These are phyloP conservation scores for Trichopoda pennipes DNA, from an alignment of 2,888 invertebrate genomes.

Conservation along the genomic window DNA sequence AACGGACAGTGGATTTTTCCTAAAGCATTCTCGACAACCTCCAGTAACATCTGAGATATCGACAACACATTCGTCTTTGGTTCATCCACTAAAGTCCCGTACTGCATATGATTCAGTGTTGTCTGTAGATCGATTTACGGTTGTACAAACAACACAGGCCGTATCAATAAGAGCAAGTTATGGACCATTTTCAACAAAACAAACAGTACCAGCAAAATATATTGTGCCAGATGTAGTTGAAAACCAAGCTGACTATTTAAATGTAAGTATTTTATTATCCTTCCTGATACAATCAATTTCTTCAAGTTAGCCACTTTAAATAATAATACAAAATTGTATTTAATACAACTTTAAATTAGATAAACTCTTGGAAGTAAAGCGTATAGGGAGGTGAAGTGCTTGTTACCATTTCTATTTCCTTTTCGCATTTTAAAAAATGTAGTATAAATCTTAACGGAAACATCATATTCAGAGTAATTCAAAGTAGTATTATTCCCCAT, in stretches of 20 bases:
- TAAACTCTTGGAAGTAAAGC: too few species aligned
- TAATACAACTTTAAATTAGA: too few species aligned
- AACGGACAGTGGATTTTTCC: conserved; percentile 94
- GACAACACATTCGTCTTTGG: conserved; percentile 75
- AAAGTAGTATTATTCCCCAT: too few species aligned
- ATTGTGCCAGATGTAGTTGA: conserved; percentile 92
- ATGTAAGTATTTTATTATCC: conserved; percentile 72
- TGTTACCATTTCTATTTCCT: too few species aligned
- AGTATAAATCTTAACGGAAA: too few species aligned
- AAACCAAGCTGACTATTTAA: conserved; percentile 80
- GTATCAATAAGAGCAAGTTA: conserved; percentile 95
- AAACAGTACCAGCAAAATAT: conserved; percentile 93
- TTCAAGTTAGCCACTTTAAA: too few species aligned
- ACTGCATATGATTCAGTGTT: conserved; percentile 85
- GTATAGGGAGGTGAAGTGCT: too few species aligned
- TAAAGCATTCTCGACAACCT: conserved; percentile 90
- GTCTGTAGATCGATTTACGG: conserved; percentile 93
- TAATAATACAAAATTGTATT: too few species aligned
- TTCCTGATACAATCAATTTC: too few species aligned
- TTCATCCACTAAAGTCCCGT: conserved; percentile 71
- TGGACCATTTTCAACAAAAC: conserved; percentile 97
- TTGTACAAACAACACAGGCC: conserved; percentile 94
- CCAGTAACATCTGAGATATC: conserved; percentile 81
- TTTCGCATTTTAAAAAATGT: too few species aligned
- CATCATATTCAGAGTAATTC: too few species aligned